Conservation (phyloP, 2,797 vertebrate species). For the Gobio occitaniae region DNA sequence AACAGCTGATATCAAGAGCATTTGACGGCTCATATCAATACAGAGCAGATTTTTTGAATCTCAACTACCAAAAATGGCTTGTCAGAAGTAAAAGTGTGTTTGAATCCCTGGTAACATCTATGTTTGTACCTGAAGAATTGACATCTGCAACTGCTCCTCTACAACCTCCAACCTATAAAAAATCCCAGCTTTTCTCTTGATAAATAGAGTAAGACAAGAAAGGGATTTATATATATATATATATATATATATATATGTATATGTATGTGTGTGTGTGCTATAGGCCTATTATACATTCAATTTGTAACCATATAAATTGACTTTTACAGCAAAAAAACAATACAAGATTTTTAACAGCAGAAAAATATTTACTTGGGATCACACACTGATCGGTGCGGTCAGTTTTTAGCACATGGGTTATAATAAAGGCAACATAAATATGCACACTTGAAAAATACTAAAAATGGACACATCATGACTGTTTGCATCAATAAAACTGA, state of each 20-base stretch:
- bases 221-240: slow-evolving; percentile 20
- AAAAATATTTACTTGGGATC: slow-evolving; percentile 70
- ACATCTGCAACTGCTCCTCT: slow-evolving; percentile 57
- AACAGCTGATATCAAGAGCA: slow-evolving; percentile 68
- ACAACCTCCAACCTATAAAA: slow-evolving; percentile 37
- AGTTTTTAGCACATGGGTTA: not conserved
- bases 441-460: slow-evolving; percentile 11
- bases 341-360: slow-evolving; percentile 61
- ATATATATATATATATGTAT: not conserved
- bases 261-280: not conserved
- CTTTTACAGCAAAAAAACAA: slow-evolving; percentile 59
- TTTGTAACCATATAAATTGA: slow-evolving; percentile 65
- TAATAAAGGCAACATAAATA: slow-evolving; percentile 21
- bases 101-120: slow-evolving; percentile 59
- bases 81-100: slow-evolving; percentile 52
- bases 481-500: slow-evolving; percentile 3
- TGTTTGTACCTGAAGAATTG: slow-evolving; percentile 67
- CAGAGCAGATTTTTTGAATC: slow-evolving; percentile 35
- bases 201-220: slow-evolving; percentile 59
- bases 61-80: slow-evolving; percentile 50
- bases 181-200: slow-evolving; percentile 49
- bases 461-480: not conserved
- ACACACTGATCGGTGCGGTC: slow-evolving; percentile 32
- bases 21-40: slow-evolving; percentile 62
- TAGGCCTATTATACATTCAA: slow-evolving; percentile 67